Percentiles rank a stretch among this genome's conserved stretches.
These are phyloP conservation scores for Laothoe populi DNA, from an alignment of 2,888 invertebrate species.

Conservation along the genomic window DNA sequence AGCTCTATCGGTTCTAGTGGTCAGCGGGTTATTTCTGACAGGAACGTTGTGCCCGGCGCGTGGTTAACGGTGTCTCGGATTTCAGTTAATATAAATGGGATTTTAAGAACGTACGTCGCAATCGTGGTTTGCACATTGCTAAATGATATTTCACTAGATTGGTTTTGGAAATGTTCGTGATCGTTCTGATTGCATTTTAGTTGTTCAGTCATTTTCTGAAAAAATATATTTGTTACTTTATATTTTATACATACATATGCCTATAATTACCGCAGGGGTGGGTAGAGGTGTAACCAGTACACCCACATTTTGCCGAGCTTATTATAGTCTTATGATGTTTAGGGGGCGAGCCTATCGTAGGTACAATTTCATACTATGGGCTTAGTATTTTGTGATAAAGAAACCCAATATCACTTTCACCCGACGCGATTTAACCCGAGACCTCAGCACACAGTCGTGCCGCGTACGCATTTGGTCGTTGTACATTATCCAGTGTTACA, in stretches of 20 bases:
- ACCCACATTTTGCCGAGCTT: too few relatives aligned
- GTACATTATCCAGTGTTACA: too few relatives aligned
- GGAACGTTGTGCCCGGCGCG: slow-evolving; percentile 4
- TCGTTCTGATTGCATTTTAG: neutral
- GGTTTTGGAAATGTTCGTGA: neutral
- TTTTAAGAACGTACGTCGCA: slow-evolving; percentile 9
- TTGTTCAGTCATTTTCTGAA: neutral
- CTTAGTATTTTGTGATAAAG: too few relatives aligned
- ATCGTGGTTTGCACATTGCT: neutral
- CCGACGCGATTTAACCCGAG: too few relatives aligned
- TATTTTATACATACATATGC: neutral
- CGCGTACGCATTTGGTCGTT: too few relatives aligned
- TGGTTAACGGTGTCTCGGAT: slow-evolving; percentile 1
- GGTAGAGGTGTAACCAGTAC: too few relatives aligned
- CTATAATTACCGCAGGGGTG: too few relatives aligned
- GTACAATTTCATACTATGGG: too few relatives aligned
- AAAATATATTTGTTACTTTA: neutral
- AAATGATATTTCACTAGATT: neutral
- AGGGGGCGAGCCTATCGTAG: too few relatives aligned
- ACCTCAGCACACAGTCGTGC: too few relatives aligned
- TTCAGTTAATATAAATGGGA: slow-evolving; percentile 9
- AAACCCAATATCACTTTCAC: too few relatives aligned
- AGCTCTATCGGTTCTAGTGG: slow-evolving; percentile 19
- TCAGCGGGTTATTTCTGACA: neutral
- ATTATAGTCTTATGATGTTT: too few relatives aligned